These are phyloP conservation scores for Nylanderia fulva DNA, from an alignment of 1,140 invertebrate genomes.

Conservation along the genomic window DNA sequence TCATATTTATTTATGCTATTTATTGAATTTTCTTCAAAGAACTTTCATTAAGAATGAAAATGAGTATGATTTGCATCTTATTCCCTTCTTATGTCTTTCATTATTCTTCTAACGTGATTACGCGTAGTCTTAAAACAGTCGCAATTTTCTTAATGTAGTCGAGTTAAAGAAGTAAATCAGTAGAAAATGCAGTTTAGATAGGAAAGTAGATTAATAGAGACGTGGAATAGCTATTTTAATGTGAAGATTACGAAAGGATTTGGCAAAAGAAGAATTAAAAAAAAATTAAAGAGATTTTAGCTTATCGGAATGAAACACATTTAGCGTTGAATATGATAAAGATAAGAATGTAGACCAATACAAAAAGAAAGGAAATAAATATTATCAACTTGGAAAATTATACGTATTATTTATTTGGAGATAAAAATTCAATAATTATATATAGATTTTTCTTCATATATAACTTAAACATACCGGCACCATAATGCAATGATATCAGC, in stretches of 20 bases:
- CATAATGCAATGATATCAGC: background rate
- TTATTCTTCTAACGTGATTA: conserved; percentile 14
- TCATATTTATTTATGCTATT: background rate
- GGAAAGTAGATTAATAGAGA: conserved; percentile 14
- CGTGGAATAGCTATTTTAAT: conserved; percentile 1
- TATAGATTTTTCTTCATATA: background rate
- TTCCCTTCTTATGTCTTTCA: background rate
- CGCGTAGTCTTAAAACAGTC: conserved; percentile 15
- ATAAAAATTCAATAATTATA: background rate
- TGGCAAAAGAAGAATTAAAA: too few species aligned
- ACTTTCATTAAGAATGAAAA: conserved; percentile 9
- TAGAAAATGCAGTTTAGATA: conserved; percentile 4
- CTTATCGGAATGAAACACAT: background rate
- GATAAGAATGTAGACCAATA: background rate
- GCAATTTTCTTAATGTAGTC: conserved; percentile 54
- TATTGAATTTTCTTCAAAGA: background rate
- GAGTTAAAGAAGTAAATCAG: background rate
- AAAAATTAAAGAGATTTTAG: background rate
- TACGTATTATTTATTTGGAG: background rate
- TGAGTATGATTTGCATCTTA: background rate
- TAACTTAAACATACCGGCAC: background rate
- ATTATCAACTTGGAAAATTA: background rate
- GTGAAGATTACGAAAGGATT: background rate
- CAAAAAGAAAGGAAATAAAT: background rate
- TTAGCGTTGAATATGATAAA: background rate